Evolutionary conservation across 2,113 vertebrate genomes (phyloP).

Genomic region (Macheiramphus alcinus): DNA sequence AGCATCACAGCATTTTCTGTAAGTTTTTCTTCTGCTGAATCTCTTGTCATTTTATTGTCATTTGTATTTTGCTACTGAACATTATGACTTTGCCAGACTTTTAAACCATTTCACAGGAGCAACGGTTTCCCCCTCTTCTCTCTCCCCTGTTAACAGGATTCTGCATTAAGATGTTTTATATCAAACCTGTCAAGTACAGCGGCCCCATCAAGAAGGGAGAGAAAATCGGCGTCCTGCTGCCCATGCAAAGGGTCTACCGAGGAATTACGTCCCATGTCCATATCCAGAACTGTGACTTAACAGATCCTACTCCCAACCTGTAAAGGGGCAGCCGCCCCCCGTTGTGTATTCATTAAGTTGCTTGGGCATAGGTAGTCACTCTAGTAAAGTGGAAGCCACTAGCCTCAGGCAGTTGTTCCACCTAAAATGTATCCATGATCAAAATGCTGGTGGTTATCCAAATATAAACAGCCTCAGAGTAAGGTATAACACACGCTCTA

Average conservation of each 20-base stretch:
- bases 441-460: background rate
- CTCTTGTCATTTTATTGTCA: background rate
- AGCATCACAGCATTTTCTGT: background rate
- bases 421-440: background rate
- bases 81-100: background rate
- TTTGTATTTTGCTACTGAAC: background rate
- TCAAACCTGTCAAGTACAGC: conserved; percentile 46
- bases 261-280: conserved; percentile 67
- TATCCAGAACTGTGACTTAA: conserved; percentile 69
- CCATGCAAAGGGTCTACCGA: conserved; percentile 63
- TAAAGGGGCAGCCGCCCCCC: background rate
- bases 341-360: background rate
- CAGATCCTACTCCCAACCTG: conserved; percentile 60
- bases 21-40: background rate
- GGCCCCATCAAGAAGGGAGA: conserved; percentile 61
- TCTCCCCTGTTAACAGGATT: background rate
- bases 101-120: background rate
- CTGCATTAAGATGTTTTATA: conserved; percentile 71
- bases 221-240: conserved; percentile 57
- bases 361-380: background rate
- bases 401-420: background rate
- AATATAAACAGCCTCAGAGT: background rate
- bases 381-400: background rate
- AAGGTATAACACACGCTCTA: background rate
- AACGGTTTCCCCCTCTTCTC: background rate